phyloP scores from a whole-genome alignment of 2,888 invertebrate genomes.

The Drosophila differens region DNA sequence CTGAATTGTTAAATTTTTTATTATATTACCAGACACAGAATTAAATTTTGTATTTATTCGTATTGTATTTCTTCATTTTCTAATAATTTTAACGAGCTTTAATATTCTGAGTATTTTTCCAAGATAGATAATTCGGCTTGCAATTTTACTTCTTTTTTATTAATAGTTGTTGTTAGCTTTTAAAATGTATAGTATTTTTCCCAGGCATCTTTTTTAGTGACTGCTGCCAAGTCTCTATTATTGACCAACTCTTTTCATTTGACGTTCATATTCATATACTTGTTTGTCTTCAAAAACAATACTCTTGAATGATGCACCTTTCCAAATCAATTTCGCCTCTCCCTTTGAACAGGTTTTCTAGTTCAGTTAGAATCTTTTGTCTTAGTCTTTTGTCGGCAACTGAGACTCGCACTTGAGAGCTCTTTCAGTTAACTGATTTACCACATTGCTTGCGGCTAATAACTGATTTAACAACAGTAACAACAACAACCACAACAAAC shows the following conservation, averaged over 20 bases:
- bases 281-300: background rate
- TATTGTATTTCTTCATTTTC: background rate
- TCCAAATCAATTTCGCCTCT: conserved; percentile 16
- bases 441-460: conserved; percentile 64
- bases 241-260: background rate
- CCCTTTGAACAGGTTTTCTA: background rate
- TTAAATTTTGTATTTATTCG: background rate
- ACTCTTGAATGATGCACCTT: conserved; percentile 20
- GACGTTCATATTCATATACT: background rate
- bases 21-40: too few relatives aligned
- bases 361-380: conserved; percentile 10
- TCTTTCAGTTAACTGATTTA: conserved; percentile 37
- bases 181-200: background rate
- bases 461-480: conserved; percentile 63
- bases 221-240: background rate
- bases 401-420: conserved; percentile 13
- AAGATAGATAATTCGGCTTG: background rate
- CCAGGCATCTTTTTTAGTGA: background rate
- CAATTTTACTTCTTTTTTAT: background rate
- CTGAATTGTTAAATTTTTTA: background rate
- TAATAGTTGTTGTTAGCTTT: background rate
- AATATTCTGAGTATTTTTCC: background rate
- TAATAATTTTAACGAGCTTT: background rate
- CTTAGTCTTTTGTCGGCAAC: conserved; percentile 5
- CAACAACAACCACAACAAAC: conserved; percentile 24